Evolutionary conservation across 2,113 vertebrate genomes (phyloP).

Genomic region (Onychorhynchus coronatus): DNA sequence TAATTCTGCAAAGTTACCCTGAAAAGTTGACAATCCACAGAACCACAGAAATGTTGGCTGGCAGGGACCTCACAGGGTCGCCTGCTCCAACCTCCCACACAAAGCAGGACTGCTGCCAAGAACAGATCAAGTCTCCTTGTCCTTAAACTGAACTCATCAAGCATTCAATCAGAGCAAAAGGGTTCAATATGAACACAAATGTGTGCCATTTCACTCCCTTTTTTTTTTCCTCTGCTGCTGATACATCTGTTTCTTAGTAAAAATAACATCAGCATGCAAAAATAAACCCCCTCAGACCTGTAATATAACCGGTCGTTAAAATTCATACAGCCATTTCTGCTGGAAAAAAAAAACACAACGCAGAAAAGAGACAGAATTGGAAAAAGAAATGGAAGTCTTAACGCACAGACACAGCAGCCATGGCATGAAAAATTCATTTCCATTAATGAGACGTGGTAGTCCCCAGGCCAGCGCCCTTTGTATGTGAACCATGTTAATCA

Average conservation of each 20-base stretch:
- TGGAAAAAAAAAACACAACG: neutral
- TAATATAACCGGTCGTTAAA: constrained; percentile 1
- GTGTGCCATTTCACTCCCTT: neutral
- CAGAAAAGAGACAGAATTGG: neutral
- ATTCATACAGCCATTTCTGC: neutral
- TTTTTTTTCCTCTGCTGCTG: neutral
- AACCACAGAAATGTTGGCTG: neutral
- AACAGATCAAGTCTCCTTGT: neutral
- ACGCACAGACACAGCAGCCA: constrained; percentile 19
- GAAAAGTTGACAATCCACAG: neutral
- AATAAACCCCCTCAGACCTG: neutral
- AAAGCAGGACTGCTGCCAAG: neutral
- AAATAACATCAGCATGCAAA: constrained; percentile 11
- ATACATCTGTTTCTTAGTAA: constrained; percentile 6
- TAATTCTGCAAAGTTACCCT: neutral
- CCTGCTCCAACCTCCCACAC: neutral
- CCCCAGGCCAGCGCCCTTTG: constrained; percentile 68
- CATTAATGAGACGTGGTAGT: constrained; percentile 63
- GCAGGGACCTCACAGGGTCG: neutral
- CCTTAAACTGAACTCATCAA: neutral
- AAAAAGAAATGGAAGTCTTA: constrained; percentile 38
- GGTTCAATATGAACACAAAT: neutral
- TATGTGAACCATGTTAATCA: constrained; percentile 71
- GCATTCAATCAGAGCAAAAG: neutral
- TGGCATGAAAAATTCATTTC: constrained; percentile 71